Conservation (phyloP, 2,888 invertebrate species). For the Odontocolon sp. region DNA sequence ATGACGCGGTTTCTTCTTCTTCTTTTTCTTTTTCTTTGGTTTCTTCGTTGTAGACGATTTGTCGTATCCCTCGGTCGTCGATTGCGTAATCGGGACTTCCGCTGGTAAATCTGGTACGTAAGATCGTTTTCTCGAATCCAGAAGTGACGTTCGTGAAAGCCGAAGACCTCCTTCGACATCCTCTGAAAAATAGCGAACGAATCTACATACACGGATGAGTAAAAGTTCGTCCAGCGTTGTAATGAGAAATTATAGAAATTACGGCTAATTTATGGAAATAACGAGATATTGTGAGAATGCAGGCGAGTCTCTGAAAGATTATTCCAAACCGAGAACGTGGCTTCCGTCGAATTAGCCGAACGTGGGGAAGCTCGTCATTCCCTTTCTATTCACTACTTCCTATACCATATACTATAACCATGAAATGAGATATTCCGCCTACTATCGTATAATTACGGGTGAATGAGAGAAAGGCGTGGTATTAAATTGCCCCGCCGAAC, state of each 20-base stretch:
- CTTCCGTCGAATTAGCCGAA: constrained; percentile 15
- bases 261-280: constrained; percentile 21
- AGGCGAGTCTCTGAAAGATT: constrained; percentile 16
- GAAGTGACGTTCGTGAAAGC: constrained; percentile 10
- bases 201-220: too few relatives aligned
- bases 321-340: constrained; percentile 19
- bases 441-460: constrained; percentile 53
- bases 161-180: constrained; percentile 60
- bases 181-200: constrained; percentile 52
- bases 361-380: not conserved
- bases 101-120: constrained; percentile 45
- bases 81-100: constrained; percentile 39
- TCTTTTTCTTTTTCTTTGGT: constrained; percentile 70
- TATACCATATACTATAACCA: constrained; percentile 34
- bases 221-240: too few relatives aligned
- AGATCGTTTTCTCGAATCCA: constrained; percentile 65
- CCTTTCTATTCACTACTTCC: constrained; percentile 5
- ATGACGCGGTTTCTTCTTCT: constrained; percentile 66
- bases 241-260: too few relatives aligned
- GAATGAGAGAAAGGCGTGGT: constrained; percentile 60
- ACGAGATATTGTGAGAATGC: not conserved
- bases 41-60: constrained; percentile 61
- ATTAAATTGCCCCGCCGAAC: constrained; percentile 58
- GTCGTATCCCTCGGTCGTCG: constrained; percentile 6
- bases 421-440: constrained; percentile 41